Conservation (phyloP, 2,113 vertebrate genomes). For the Tamias sibiricus region DNA sequence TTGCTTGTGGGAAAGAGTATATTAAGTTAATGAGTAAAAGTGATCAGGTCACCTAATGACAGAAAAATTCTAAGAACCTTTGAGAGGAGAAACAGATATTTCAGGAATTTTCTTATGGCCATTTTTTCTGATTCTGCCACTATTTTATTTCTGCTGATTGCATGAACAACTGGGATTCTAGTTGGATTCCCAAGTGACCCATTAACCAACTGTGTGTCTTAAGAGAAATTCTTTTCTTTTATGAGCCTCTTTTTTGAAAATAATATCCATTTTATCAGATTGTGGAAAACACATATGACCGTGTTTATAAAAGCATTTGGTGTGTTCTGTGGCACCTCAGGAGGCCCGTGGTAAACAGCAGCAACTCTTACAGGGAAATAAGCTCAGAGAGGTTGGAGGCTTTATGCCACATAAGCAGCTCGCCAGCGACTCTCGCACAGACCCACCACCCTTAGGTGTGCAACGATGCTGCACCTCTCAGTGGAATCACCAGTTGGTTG, state of each 20-base stretch:
- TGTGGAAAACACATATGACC: neutral
- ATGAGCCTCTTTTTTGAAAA: conserved; percentile 45
- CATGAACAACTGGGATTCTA: neutral
- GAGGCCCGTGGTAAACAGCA: neutral
- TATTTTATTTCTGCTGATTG: conserved; percentile 38
- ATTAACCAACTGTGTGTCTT: neutral
- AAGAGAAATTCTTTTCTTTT: conserved; percentile 20
- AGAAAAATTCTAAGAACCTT: conserved; percentile 37
- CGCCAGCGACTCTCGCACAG: neutral
- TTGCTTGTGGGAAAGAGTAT: neutral
- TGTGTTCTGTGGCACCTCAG: neutral
- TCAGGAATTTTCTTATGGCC: neutral
- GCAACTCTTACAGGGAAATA: neutral
- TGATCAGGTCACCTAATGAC: neutral
- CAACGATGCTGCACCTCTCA: neutral
- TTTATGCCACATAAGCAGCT: neutral
- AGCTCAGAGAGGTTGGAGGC: neutral
- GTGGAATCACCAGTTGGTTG: neutral
- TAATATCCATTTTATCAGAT: neutral
- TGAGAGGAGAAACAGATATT: neutral
- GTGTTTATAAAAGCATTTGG: neutral
- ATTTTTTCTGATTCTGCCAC: conserved; percentile 6
- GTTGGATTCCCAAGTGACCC: neutral
- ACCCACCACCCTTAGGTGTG: neutral
- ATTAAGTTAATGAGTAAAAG: conserved; percentile 31